Percentiles rank a stretch among this genome's conserved stretches.
These are phyloP conservation scores for Xerus rutilus DNA, from an alignment of 2,797 vertebrate species.

Conservation along the genomic window DNA sequence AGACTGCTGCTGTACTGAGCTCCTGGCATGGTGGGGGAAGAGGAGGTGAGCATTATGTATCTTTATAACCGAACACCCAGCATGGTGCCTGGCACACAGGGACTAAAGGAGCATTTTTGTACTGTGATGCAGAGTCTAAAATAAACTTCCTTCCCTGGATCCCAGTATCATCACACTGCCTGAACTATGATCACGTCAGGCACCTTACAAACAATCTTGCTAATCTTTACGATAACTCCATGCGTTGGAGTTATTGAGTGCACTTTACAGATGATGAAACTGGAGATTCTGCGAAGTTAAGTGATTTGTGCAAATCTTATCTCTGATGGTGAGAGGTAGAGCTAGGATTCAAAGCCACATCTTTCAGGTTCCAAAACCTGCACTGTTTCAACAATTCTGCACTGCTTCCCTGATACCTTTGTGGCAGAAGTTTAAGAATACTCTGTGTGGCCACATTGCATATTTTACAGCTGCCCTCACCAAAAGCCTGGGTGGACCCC, in stretches of 20 bases:
- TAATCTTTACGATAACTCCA: background rate
- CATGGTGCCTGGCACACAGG: no score
- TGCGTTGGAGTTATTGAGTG: background rate
- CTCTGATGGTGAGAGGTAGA: background rate
- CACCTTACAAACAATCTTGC: fast-evolving
- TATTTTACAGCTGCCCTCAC: constrained; percentile 28
- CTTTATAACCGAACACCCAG: background rate
- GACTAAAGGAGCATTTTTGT: background rate
- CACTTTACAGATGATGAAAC: background rate
- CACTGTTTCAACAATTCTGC: background rate
- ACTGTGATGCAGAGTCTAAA: background rate
- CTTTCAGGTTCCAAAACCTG: background rate
- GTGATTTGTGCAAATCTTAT: background rate
- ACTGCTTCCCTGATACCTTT: background rate
- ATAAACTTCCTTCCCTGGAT: background rate
- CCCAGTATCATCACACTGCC: no score
- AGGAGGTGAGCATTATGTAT: background rate
- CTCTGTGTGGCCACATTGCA: background rate
- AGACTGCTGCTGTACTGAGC: background rate
- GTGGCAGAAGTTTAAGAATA: background rate
- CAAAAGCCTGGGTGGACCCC: constrained; percentile 58
- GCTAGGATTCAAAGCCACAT: background rate
- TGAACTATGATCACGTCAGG: background rate
- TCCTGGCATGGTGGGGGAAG: background rate
- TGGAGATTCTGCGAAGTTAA: background rate